A percentile compares a stretch with the other conserved stretches of the same genome.
phyloP scores from a whole-genome alignment of 1,140 invertebrate species.

The Zaprionus gabonicus region DNA sequence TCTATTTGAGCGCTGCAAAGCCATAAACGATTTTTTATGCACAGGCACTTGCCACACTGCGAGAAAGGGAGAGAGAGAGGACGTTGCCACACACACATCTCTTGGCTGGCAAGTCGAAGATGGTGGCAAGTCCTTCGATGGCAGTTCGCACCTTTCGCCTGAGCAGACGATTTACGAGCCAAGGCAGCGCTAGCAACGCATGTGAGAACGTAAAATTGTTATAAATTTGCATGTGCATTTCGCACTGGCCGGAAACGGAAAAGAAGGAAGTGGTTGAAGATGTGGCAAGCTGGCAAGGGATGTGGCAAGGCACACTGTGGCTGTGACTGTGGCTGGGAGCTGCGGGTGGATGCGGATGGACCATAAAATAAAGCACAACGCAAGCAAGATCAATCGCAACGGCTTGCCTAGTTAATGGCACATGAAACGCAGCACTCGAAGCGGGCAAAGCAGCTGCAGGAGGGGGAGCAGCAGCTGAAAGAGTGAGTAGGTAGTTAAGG shows the following conservation, averaged over 20 bases:
- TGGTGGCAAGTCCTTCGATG: constrained; percentile 37
- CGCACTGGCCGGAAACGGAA: constrained; percentile 25
- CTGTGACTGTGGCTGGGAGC: background rate
- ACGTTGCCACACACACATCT: too few relatives aligned
- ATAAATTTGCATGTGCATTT: constrained; percentile 79
- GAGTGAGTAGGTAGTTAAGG: too few relatives aligned
- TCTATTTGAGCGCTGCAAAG: constrained; percentile 83
- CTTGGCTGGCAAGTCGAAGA: constrained; percentile 28
- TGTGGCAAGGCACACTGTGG: constrained; percentile 2
- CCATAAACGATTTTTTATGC: constrained; percentile 84
- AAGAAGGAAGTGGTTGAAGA: constrained; percentile 10
- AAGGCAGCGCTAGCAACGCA: constrained; percentile 35
- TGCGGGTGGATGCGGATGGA: constrained; percentile 1
- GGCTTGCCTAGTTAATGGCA: constrained; percentile 78
- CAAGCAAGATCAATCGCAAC: constrained; percentile 75
- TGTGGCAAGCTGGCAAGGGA: background rate
- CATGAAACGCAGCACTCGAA: constrained; percentile 66
- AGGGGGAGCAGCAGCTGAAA: background rate
- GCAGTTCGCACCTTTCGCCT: constrained; percentile 76
- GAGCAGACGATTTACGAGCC: constrained; percentile 75
- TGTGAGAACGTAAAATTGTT: constrained; percentile 82
- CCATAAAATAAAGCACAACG: constrained; percentile 47
- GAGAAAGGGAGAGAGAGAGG: background rate
- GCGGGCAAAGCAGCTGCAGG: background rate
- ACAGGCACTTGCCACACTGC: constrained; percentile 66